Evolutionary conservation across 2,797 vertebrate genomes (phyloP), one percentile per base, ranked within the genome.

Genomic region (Microctenopoma stevenorrisi): DNA sequence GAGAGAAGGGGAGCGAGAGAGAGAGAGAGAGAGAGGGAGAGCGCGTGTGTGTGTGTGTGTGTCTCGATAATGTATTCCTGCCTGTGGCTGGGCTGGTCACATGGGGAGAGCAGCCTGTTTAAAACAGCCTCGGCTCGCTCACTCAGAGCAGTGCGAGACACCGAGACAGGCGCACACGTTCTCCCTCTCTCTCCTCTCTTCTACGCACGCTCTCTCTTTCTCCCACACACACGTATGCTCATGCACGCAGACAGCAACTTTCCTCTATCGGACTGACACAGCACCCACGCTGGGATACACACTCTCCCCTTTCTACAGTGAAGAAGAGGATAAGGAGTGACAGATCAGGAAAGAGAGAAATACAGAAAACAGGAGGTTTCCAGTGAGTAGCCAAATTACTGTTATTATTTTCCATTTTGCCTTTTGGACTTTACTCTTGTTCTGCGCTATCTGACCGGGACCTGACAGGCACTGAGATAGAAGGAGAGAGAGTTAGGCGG

Each of bases 51-150:
- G 72, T 54, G 76, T 6, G 83, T 14, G 82, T 64, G 81, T 74
- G 81, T 85, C 69, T 88, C 81, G 40, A 86, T 94, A 93, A 93
- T 93, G 86, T 93, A 93, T 92, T 93, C 92, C 87, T 94, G 94
- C 85, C 89, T 92, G 89, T 94, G 91, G 83, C 89, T 93, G 92
- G 80, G 94, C 91, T 95, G 94, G 95, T 96, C 95, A 96, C 95
- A 96, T 96, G 95, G 95, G 94, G 92, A 93, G 94, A 89, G 86
- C 89, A 92, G 91, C 79, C 88, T 92, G 90, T 91, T 91, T 93
- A 91, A 93, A 93, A 90, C 92, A 90, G 89, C 89, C 90, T 89
- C 86, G 30, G 81, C 85, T 91, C 76, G 67, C 88, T 92, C 86
- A 88, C 72, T 92, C 91, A 80, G 89, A 92, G 91, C 92, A 91